Base-by-base conservation (phyloP, 2,888 invertebrate genomes). In the Drosophila mayaguana region DNA sequence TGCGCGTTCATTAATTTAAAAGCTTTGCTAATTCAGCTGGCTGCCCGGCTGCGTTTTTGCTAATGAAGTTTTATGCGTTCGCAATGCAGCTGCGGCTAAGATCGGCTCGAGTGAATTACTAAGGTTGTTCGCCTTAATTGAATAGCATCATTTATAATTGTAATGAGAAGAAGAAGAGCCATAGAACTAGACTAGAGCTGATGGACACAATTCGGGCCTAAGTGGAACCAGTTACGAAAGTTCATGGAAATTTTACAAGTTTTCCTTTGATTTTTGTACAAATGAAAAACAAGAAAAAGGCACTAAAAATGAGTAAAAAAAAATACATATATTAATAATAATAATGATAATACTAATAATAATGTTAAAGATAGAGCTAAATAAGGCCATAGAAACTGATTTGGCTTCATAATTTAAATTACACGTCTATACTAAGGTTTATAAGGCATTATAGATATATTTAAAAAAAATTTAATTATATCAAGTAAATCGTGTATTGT, bases 31-130 rank as follows among this genome's bases (percentile, higher is more conserved):
- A 87, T 87, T 83, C 70, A 57, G 55, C 72, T 63, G 68, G 61
- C 65, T 63, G 61, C 42, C 68, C 60, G 60, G 59, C 50, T 66
- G 66, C 65, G 25, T 63, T 64, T 63, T 70, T 62, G 80, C 86
- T 84, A 84, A 84, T 84, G 89, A 84, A 89, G 89, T 84, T 84
- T 84, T 84, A 84, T 84, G 88, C 62, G 67, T 40, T 80, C 80
- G 80, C 55, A 71, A 56, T 70, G 80, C 82, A 87, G 84, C 87
- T 83, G 84, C 53, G 22, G 54, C 51, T 12, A 18, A 25, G 38
- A 18, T 22, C 46, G 51, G 42, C 45, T 60, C 40, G 8, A 14
- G 18, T 18, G 59, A 54, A 67, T 66, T 79, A 59, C 57, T 46
- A 38, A 75, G 70, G 34, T 79, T 75, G 80, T 79, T 79, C 53